Conservation (phyloP, 2,888 invertebrate genomes). For the Limnephilus lunatus region DNA sequence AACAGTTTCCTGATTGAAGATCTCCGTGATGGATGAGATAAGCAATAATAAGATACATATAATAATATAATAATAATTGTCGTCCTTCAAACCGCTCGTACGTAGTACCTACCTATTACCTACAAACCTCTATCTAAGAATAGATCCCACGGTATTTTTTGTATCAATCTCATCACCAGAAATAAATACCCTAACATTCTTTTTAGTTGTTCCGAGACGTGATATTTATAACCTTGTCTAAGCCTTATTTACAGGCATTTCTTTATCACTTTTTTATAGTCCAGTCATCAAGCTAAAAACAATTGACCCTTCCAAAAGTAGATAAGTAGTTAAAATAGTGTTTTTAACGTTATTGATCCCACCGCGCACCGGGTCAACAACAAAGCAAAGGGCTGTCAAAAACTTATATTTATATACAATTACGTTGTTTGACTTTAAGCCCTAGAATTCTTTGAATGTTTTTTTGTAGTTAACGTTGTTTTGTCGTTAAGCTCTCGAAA, state of each 20-base stretch:
- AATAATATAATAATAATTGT: not conserved
- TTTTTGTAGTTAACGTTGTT: too few relatives aligned
- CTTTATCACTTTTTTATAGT: not conserved
- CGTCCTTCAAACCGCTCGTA: constrained; percentile 5
- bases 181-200: not conserved
- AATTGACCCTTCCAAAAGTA: not conserved
- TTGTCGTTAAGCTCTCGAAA: too few relatives aligned
- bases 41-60: not conserved
- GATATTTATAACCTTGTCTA: not conserved
- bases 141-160: not conserved
- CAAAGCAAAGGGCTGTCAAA: too few relatives aligned
- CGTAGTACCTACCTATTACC: not conserved
- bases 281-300: not conserved
- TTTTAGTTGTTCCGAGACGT: not conserved
- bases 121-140: not conserved
- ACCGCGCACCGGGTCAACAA: not conserved
- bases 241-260: not conserved
- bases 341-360: not conserved
- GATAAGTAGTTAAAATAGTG: not conserved
- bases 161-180: not conserved
- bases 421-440: too few relatives aligned
- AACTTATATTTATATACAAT: too few relatives aligned
- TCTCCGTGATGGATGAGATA: constrained; percentile 11
- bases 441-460: too few relatives aligned
- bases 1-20: constrained; percentile 6